phyloP scores from a whole-genome alignment of 2,888 invertebrate species.

The Orgyia antiqua region DNA sequence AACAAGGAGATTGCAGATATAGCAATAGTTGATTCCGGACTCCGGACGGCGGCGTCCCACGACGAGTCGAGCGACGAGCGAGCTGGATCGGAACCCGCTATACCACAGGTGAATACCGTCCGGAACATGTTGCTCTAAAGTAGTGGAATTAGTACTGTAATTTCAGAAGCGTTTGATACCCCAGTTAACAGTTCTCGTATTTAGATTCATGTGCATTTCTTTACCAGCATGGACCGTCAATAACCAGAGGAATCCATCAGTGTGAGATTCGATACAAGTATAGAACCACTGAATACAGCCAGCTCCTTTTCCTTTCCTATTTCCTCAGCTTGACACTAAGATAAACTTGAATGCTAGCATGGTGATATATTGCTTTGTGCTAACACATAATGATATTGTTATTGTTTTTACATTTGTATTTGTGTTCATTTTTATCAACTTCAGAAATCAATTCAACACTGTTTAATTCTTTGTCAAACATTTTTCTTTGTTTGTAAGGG shows the following conservation, averaged over 20 bases:
- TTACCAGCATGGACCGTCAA: constrained; percentile 63
- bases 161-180: constrained; percentile 47
- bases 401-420: not conserved
- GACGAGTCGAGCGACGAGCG: constrained; percentile 18
- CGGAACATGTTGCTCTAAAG: constrained; percentile 59
- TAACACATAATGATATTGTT: constrained; percentile 33
- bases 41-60: constrained; percentile 23
- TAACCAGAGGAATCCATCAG: constrained; percentile 52
- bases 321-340: constrained; percentile 31
- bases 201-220: constrained; percentile 65
- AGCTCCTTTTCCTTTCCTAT: constrained; percentile 31
- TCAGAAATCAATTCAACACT: no score
- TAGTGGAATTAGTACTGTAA: constrained; percentile 66
- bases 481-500: no score
- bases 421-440: no score
- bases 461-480: no score
- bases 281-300: constrained; percentile 29
- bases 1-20: constrained; percentile 18
- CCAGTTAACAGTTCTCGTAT: constrained; percentile 56
- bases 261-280: constrained; percentile 35
- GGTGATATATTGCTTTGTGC: constrained; percentile 45
- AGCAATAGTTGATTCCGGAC: constrained; percentile 14
- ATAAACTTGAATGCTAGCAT: constrained; percentile 39
- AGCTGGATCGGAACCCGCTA: constrained; percentile 15
- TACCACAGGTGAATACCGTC: constrained; percentile 66